A percentile compares a stretch with the other conserved stretches of the same genome.
Conservation (phyloP, 2,888 invertebrate species). For the Oeneis ivallda region DNA sequence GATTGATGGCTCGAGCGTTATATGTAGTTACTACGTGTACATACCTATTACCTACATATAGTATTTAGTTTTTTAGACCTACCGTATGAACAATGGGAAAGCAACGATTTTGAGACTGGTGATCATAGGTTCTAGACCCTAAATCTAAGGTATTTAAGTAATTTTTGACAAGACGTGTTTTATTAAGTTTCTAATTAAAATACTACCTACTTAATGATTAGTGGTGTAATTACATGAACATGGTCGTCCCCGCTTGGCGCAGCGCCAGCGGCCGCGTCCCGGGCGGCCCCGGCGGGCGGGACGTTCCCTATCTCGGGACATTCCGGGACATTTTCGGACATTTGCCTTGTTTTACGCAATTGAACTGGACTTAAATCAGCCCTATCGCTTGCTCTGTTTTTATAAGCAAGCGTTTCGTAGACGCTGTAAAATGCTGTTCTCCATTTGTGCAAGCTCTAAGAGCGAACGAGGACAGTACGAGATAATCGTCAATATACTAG, state of each 20-base stretch:
- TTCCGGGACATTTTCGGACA: slow-evolving; percentile 2
- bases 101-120: too few species aligned
- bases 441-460: too few species aligned
- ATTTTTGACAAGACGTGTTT: neutral
- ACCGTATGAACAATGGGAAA: too few species aligned
- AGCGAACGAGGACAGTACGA: too few species aligned
- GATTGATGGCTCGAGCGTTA: neutral
- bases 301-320: neutral
- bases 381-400: neutral
- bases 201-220: slow-evolving; percentile 1
- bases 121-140: too few species aligned
- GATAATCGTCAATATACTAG: too few species aligned
- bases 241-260: neutral
- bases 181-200: neutral
- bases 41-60: too few species aligned
- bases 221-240: neutral
- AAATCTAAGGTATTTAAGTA: too few species aligned
- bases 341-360: slow-evolving; percentile 1
- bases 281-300: neutral
- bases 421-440: too few species aligned
- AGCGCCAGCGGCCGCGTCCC: neutral
- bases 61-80: too few species aligned
- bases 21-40: too few species aligned
- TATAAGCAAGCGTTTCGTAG: too few species aligned
- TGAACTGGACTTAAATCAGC: slow-evolving; percentile 4